Base-by-base conservation (phyloP, 2,113 vertebrate genomes). In the Mesoclemmys tuberculata region DNA sequence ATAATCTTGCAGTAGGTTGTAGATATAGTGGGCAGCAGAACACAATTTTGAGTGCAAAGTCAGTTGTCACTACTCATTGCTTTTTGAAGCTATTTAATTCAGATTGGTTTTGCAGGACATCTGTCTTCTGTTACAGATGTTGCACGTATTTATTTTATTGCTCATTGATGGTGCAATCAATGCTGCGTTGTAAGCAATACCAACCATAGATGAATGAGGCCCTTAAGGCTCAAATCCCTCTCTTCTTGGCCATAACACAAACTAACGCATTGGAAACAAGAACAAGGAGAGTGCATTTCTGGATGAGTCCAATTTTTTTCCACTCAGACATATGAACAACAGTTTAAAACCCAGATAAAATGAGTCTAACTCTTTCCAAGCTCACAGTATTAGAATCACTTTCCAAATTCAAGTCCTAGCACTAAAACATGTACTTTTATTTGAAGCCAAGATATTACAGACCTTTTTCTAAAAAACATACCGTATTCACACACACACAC, bases 91-190 rank as follows among this genome's bases (percentile, higher is more conserved):
- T 46, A 77, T 22, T 54, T 89, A 71, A 71, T 78, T 90, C 94
- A 90, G 95, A 96, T 74, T 93, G 52, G 79, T 90, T 88, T 93
- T 94, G 77, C 84, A 93, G 89, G 85, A 93, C 93, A 97, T 97
- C 94, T 97, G 97, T 87, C 97, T 96, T 95, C 87, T 84, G 89
- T 96, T 97, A 97, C 55, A 89, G 48, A 29, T 92, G 49, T 78
- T 95, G 56, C 93, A 52, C 2, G 2, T 89, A 92, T 94, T 94
- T 89, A 41, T 94, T 96, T 96, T 93, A 96, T 85, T 94, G 77
- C 80, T 87, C 91, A 96, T 89, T 94, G 80, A 61, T 94, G 77
- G 35, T 90, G 56, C 82, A 95, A 82, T 80, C 74, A 88, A 71
- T 71, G 64, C 18, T 71, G 19, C 22, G 35, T 38, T 71, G 55